These are phyloP conservation scores for Caenorhabditis panamensis DNA, from an alignment of 2,888 invertebrate genomes.

Conservation along the genomic window DNA sequence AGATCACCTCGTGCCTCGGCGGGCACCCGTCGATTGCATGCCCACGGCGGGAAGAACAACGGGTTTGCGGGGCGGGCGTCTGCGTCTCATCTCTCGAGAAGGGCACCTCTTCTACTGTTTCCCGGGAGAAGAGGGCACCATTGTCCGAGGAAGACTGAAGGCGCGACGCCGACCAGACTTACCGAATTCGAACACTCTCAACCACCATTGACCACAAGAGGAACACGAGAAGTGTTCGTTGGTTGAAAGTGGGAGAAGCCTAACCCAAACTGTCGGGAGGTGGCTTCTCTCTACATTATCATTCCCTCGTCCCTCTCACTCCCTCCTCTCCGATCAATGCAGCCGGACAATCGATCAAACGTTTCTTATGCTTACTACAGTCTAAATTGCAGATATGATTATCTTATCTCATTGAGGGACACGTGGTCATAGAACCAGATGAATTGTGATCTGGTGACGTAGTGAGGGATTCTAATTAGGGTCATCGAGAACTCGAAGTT, in stretches of 20 bases:
- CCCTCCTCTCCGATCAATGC: neutral
- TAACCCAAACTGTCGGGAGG: neutral
- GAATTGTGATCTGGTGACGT: constrained; percentile 42
- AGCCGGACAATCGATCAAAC: neutral
- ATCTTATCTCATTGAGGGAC: neutral
- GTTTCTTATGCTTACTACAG: neutral
- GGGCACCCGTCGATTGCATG: constrained; percentile 14
- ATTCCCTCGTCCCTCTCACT: neutral
- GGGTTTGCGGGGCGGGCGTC: constrained; percentile 46
- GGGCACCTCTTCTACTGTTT: constrained; percentile 50
- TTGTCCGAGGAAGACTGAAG: constrained; percentile 28
- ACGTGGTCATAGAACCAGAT: neutral
- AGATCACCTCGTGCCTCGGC: constrained; percentile 24
- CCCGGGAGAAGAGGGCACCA: constrained; percentile 29
- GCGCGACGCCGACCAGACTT: constrained; percentile 11
- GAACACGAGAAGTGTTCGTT: constrained; percentile 15
- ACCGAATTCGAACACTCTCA: constrained; percentile 47
- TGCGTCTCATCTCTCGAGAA: constrained; percentile 37
- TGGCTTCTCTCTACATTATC: neutral
- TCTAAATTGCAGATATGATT: neutral
- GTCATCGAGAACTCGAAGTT: constrained; percentile 43
- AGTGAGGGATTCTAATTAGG: constrained; percentile 32
- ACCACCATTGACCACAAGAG: constrained; percentile 21
- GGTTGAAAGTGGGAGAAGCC: constrained; percentile 8
- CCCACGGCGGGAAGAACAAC: constrained; percentile 25